Evolutionary conservation across 35 echinoderm and acorn worm species (phyloP).

Genomic region (Strongylocentrotus purpuratus): DNA sequence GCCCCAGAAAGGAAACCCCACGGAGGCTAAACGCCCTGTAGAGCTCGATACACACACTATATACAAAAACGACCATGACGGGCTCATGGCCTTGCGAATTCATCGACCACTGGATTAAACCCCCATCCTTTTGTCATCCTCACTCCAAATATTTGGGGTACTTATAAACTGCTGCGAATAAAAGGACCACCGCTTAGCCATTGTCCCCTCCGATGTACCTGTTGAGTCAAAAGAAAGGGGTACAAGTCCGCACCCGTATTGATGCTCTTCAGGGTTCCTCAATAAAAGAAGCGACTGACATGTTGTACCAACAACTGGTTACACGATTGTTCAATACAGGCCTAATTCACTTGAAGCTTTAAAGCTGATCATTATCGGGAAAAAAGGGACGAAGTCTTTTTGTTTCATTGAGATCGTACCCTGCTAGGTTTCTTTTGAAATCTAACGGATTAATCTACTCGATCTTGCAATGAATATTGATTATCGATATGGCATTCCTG

Average conservation of each 20-base stretch:
- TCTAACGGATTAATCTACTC: slow-evolving; percentile 24
- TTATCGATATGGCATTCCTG: neutral
- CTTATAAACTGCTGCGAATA: neutral
- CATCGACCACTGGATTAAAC: slow-evolving; percentile 41
- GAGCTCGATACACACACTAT: neutral
- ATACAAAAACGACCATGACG: neutral
- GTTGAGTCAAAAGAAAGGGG: neutral
- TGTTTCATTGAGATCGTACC: neutral
- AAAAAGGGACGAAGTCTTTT: neutral
- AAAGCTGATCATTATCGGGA: neutral
- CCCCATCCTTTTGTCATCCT: slow-evolving; percentile 3
- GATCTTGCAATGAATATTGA: slow-evolving; percentile 46
- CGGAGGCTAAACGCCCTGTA: neutral
- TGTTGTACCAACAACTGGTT: slow-evolving; percentile 28
- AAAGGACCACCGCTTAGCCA: slow-evolving; percentile 44
- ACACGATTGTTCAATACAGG: slow-evolving; percentile 35
- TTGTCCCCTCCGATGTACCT: slow-evolving; percentile 28
- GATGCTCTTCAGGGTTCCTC: neutral
- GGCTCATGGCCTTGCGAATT: neutral
- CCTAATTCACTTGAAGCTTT: neutral
- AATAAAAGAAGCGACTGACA: slow-evolving; percentile 37
- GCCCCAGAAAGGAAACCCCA: neutral
- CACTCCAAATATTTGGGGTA: slow-evolving; percentile 47
- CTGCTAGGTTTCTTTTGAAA: neutral
- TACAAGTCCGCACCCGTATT: neutral